Conservation (phyloP, 2,888 invertebrate species). For the Yponomeuta evonymella region DNA sequence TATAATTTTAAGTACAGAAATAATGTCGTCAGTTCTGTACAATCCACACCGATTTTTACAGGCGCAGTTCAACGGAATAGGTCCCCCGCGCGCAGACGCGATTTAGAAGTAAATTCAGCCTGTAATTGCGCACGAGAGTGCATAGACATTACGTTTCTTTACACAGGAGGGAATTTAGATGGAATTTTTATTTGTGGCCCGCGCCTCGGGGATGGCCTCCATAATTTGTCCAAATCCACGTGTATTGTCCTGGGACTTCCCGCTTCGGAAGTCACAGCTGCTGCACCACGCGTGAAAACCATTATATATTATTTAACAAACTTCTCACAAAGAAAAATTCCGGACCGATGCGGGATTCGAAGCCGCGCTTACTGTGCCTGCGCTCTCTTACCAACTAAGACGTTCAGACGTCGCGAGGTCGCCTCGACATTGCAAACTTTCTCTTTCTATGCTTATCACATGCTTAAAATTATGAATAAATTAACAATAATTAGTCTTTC, state of each 20-base stretch:
- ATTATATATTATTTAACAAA: no score
- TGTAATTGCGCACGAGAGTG: constrained; percentile 33
- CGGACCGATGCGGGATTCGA: no score
- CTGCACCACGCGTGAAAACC: background rate
- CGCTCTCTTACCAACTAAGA: no score
- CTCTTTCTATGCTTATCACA: no score
- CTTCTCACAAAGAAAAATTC: no score
- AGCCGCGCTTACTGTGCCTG: no score
- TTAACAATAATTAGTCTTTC: no score
- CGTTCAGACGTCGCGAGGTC: no score
- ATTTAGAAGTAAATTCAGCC: constrained; percentile 38
- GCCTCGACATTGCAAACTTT: no score
- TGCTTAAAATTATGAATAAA: no score
- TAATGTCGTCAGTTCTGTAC: background rate
- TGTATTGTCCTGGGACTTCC: constrained; percentile 17
- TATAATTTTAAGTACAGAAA: no score
- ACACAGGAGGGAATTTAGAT: constrained; percentile 40
- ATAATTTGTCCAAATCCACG: constrained; percentile 31
- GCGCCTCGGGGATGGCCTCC: constrained; percentile 20
- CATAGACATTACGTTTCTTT: constrained; percentile 39
- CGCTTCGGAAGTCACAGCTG: background rate
- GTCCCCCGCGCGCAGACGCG: constrained; percentile 24
- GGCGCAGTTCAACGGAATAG: background rate
- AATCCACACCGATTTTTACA: background rate
- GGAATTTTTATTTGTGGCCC: constrained; percentile 44